phyloP scores from a whole-genome alignment of 2,797 vertebrate species.

The Chiroxiphia lanceolata region DNA sequence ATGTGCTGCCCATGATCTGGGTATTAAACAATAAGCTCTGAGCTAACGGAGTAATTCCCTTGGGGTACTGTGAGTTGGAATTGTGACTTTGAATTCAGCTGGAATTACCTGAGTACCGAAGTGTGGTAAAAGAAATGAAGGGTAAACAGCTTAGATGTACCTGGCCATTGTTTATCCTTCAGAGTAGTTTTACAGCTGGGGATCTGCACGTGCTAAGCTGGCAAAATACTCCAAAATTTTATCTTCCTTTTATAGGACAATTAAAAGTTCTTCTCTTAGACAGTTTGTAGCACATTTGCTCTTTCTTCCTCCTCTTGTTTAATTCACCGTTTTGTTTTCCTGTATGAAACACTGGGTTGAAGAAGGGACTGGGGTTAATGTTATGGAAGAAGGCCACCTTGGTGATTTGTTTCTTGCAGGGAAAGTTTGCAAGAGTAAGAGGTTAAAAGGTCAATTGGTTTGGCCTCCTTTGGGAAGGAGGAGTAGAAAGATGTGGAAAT shows the following conservation, averaged over 20 bases:
- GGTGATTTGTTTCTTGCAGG: neutral
- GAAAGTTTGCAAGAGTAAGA: neutral
- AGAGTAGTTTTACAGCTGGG: neutral
- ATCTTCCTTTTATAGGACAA: neutral
- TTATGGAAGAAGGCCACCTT: neutral
- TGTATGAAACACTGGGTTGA: neutral
- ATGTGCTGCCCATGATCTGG: neutral
- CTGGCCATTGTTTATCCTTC: neutral
- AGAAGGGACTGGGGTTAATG: neutral
- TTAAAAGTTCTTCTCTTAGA: neutral
- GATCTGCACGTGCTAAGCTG: neutral
- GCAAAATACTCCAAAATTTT: neutral
- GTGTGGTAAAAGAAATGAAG: neutral
- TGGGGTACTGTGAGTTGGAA: neutral
- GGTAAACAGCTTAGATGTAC: neutral
- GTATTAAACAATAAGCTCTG: neutral
- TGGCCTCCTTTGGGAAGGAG: neutral
- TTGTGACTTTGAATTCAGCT: neutral
- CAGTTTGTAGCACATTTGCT: neutral
- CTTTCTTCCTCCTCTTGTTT: neutral
- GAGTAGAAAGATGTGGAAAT: neutral
- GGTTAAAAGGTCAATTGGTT: neutral
- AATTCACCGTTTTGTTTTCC: neutral
- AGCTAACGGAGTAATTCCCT: neutral
- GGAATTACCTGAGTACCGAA: neutral